Evolutionary conservation across 2,797 vertebrate species (phyloP).

Genomic region (Diplodus puntazzo): DNA sequence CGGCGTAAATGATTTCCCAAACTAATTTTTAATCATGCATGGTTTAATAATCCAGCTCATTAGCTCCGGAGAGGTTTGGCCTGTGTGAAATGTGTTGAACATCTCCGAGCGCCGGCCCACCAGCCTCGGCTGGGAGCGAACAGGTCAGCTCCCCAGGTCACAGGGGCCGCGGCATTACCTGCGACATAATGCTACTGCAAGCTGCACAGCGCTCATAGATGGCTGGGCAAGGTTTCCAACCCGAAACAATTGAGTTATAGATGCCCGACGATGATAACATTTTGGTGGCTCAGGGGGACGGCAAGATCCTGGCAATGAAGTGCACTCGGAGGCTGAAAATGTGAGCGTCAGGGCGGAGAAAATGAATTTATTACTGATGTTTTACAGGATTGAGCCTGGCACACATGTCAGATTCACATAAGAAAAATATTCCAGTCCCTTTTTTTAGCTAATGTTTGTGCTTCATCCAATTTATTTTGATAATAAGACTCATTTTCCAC

Average conservation of each 20-base stretch:
- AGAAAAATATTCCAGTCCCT: conserved; percentile 29
- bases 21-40: background rate
- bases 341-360: conserved; percentile 17
- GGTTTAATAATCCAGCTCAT: conserved; percentile 21
- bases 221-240: conserved; percentile 32
- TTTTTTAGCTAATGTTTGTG: conserved; percentile 48
- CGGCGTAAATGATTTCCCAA: background rate
- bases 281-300: conserved; percentile 27
- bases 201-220: conserved; percentile 41
- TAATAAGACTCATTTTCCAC: conserved; percentile 56
- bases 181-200: conserved; percentile 64
- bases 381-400: conserved; percentile 24
- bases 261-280: conserved; percentile 49
- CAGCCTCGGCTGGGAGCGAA: conserved; percentile 46
- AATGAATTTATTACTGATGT: conserved; percentile 33
- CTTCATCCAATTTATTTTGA: conserved; percentile 64
- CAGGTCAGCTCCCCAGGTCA: conserved; percentile 68
- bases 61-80: conserved; percentile 4
- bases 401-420: conserved; percentile 21
- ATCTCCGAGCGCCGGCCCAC: conserved; percentile 34
- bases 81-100: conserved; percentile 4
- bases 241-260: conserved; percentile 59
- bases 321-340: conserved; percentile 15
- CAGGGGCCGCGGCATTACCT: conserved; percentile 56
- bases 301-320: conserved; percentile 23